Evolutionary conservation across 2,113 vertebrate genomes (phyloP).

Genomic region (Rhea pennata): DNA sequence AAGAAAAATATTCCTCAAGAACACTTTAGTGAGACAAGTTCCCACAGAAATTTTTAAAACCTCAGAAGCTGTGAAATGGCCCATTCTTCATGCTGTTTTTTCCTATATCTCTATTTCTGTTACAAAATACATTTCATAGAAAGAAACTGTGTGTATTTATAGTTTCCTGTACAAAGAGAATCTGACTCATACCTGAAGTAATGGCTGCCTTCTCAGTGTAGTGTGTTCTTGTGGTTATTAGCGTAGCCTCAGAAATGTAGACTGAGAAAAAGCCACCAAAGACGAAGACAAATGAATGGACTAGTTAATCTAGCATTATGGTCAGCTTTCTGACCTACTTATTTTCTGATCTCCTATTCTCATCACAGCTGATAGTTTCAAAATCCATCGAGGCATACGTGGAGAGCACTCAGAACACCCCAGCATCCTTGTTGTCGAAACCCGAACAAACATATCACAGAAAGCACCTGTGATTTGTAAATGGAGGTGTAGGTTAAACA

Average conservation of each 20-base stretch:
- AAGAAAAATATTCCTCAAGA: not conserved
- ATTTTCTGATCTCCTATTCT: not conserved
- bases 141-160: not conserved
- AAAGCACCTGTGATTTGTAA: not conserved
- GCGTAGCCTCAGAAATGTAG: not conserved
- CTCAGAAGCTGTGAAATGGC: not conserved
- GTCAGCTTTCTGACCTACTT: not conserved
- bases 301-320: not conserved
- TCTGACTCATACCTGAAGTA: not conserved
- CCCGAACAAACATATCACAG: not conserved
- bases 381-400: not conserved
- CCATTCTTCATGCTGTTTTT: not conserved
- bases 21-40: not conserved
- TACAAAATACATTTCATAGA: not conserved
- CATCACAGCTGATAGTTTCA: not conserved
- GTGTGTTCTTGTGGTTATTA: not conserved
- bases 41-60: not conserved
- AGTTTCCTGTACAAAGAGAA: not conserved
- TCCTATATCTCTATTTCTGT: not conserved
- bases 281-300: not conserved
- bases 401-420: not conserved
- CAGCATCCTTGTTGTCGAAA: not conserved
- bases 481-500: not conserved
- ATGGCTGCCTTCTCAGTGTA: not conserved
- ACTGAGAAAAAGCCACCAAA: not conserved